These are phyloP conservation scores for Lucinisca nassula DNA, from an alignment of 2,888 invertebrate species.

Conservation along the genomic window DNA sequence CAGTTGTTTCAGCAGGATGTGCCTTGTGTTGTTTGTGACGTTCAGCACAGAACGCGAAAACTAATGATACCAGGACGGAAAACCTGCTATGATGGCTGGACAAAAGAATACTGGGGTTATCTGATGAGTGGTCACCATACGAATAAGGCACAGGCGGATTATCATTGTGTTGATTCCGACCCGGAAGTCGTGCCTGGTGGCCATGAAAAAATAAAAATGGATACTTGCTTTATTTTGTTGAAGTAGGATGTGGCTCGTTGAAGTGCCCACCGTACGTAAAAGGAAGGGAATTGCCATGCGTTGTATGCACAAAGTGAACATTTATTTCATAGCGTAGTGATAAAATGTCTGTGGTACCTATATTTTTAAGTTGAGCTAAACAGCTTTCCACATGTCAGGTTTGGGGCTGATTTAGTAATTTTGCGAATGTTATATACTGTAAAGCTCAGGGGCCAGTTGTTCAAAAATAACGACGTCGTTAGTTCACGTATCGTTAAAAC, in stretches of 20 bases:
- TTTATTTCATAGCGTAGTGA: no score
- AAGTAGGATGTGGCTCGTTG: conserved; percentile 34
- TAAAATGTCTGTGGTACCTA: no score
- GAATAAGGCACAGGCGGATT: conserved; percentile 27
- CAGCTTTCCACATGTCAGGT: no score
- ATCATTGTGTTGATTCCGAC: conserved; percentile 28
- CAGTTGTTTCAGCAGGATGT: conserved; percentile 25
- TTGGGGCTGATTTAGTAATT: no score
- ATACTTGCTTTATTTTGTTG: conserved; percentile 16
- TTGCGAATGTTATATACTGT: no score
- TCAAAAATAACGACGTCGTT: no score
- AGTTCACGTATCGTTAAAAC: no score
- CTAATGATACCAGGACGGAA: conserved; percentile 42
- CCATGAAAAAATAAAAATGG: conserved; percentile 28
- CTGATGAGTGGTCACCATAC: conserved; percentile 36
- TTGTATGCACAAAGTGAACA: conserved; percentile 54
- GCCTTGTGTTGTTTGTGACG: conserved; percentile 36
- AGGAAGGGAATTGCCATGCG: conserved; percentile 55
- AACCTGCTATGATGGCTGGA: conserved; percentile 43
- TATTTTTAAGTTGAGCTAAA: no score
- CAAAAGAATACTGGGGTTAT: conserved; percentile 45
- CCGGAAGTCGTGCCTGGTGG: conserved; percentile 18
- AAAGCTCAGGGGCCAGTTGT: no score
- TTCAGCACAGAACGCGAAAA: neutral
- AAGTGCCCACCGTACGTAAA: conserved; percentile 42